A percentile compares a stretch with the other conserved stretches of the same genome.
These are phyloP conservation scores for Lepus townsendii DNA, from an alignment of 2,797 vertebrate genomes.

Conservation along the genomic window DNA sequence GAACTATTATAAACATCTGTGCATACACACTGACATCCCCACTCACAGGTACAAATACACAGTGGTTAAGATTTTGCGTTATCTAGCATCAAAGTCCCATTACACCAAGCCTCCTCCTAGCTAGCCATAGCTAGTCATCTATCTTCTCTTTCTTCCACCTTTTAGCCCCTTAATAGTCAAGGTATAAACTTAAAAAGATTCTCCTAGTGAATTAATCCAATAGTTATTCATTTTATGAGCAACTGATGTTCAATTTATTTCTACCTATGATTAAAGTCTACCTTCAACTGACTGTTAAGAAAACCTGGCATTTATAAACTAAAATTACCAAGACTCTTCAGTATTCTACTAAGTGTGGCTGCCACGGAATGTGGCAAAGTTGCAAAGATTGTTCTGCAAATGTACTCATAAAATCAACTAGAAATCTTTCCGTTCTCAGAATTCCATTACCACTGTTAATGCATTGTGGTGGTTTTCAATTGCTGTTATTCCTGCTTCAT, in stretches of 20 bases:
- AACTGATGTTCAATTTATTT: conserved; percentile 24
- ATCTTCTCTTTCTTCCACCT: conserved; percentile 31
- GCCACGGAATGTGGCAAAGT: conserved; percentile 25
- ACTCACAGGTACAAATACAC: background rate
- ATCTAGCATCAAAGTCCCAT: background rate
- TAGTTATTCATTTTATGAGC: background rate
- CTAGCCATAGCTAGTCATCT: background rate
- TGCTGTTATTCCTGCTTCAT: conserved; percentile 49
- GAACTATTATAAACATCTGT: conserved; percentile 25
- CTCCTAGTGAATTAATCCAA: conserved; percentile 22
- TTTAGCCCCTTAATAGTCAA: conserved; percentile 19
- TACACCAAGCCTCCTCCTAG: background rate
- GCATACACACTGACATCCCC: background rate
- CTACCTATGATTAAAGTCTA: conserved; percentile 39
- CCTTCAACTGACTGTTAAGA: conserved; percentile 13
- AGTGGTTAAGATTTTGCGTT: conserved; percentile 6
- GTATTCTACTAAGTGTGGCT: background rate
- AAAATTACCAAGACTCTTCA: conserved; percentile 23
- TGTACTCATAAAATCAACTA: background rate
- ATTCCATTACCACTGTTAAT: background rate
- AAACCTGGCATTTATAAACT: conserved; percentile 20
- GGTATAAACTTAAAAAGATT: background rate
- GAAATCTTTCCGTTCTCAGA: conserved; percentile 46
- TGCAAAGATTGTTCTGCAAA: conserved; percentile 40
- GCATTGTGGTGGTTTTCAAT: conserved; percentile 40